These are phyloP conservation scores for Ibycter americanus DNA, from an alignment of 2,797 vertebrate species.

Conservation along the genomic window DNA sequence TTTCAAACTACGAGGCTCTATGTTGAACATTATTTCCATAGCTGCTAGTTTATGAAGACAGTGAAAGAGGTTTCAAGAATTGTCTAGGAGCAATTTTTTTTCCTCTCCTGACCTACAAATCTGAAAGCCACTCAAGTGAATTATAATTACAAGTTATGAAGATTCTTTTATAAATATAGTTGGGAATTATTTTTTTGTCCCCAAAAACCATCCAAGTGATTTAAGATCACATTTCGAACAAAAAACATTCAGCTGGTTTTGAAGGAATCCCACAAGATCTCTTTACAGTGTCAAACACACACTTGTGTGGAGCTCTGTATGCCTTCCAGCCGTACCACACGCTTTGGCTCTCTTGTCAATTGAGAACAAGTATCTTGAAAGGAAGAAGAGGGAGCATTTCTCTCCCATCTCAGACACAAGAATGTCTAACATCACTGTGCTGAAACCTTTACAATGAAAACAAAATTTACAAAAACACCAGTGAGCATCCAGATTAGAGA, in stretches of 20 bases:
- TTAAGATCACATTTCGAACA: background rate
- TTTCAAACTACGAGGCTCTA: background rate
- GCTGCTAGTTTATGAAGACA: background rate
- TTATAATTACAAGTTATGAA: background rate
- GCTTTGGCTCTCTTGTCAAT: background rate
- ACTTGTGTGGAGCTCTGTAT: background rate
- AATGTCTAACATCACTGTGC: background rate
- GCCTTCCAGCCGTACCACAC: background rate
- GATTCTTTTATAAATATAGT: background rate
- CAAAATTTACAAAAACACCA: background rate
- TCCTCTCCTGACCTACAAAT: background rate
- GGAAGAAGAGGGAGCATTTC: background rate
- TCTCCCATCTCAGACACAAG: background rate
- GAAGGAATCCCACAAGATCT: background rate
- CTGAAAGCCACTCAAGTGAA: slow-evolving; percentile 9
- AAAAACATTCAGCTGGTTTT: background rate
- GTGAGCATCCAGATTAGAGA: background rate
- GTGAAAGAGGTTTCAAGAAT: background rate
- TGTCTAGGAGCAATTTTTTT: background rate
- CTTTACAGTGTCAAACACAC: background rate
- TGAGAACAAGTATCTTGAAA: background rate
- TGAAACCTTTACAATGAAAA: slow-evolving; percentile 9
- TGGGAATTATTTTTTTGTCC: background rate
- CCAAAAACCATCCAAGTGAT: background rate
- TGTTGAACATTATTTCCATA: background rate